These are phyloP conservation scores for Agrochola litura DNA, from an alignment of 2,888 invertebrate genomes.

Conservation along the genomic window DNA sequence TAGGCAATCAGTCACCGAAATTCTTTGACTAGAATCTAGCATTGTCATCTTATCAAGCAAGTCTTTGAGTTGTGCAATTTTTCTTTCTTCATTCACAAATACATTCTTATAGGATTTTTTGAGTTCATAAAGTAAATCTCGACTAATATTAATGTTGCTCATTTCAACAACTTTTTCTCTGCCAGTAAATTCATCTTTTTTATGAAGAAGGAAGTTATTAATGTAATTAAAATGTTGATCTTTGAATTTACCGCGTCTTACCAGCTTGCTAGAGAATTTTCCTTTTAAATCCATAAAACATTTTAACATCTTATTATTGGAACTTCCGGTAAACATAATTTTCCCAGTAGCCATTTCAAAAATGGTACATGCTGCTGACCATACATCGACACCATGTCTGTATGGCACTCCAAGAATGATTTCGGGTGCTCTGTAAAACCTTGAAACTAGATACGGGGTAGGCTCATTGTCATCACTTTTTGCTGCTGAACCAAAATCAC, in stretches of 20 bases:
- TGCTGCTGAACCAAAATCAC: constrained; percentile 99
- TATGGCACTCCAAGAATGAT: constrained; percentile 99
- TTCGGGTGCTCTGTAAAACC: constrained; percentile 99
- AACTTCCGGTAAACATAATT: constrained; percentile 99
- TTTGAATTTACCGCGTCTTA: constrained; percentile 97
- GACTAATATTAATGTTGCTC: constrained; percentile 94
- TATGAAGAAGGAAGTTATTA: constrained; percentile 98
- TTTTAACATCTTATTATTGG: constrained; percentile 99
- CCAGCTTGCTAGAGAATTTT: constrained; percentile 98
- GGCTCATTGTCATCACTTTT: constrained; percentile 98
- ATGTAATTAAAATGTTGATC: constrained; percentile 99
- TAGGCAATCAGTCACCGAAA: constrained; percentile 96
- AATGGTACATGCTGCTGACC: constrained; percentile 99
- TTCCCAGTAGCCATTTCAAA: constrained; percentile 99
- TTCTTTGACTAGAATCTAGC: constrained; percentile 96
- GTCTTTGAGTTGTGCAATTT: constrained; percentile 97
- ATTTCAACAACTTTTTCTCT: constrained; percentile 98
- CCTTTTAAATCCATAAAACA: constrained; percentile 99
- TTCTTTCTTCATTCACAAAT: constrained; percentile 95
- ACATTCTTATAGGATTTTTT: constrained; percentile 94
- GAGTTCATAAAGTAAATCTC: constrained; percentile 97
- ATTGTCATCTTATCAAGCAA: constrained; percentile 97
- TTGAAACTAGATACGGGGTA: constrained; percentile 99
- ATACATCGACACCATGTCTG: constrained; percentile 98
- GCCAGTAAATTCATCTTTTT: constrained; percentile 99